Evolutionary conservation across 2,888 invertebrate species (phyloP).

Genomic region (Sympetrum striolatum): DNA sequence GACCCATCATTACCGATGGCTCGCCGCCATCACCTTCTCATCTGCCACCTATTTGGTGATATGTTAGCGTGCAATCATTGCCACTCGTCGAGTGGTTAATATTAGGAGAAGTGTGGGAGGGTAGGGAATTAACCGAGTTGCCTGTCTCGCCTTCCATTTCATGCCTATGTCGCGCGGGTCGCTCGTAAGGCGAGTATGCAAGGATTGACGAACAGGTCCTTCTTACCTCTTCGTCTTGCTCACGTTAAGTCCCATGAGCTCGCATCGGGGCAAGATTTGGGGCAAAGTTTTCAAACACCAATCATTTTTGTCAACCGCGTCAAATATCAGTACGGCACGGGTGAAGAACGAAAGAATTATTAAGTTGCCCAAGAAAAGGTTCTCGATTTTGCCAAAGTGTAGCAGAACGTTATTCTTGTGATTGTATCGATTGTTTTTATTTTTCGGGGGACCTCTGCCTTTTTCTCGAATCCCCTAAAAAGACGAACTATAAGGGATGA

Average conservation of each 20-base stretch:
- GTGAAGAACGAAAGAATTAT: not conserved
- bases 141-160: conserved; percentile 27
- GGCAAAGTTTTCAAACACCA: not conserved
- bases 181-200: conserved; percentile 4
- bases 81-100: not conserved
- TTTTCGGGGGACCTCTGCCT: conserved; percentile 25
- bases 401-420: conserved; percentile 24
- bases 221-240: not conserved
- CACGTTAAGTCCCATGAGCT: conserved; percentile 3
- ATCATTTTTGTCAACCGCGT: not conserved
- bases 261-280: not conserved
- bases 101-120: not conserved
- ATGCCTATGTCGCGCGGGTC: conserved; percentile 29
- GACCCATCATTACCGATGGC: conserved; percentile 41
- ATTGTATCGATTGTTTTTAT: conserved; percentile 30
- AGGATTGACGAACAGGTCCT: not conserved
- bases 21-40: conserved; percentile 38
- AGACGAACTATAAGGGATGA: not conserved
- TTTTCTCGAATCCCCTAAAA: conserved; percentile 12
- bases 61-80: conserved; percentile 35
- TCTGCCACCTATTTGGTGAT: conserved; percentile 35
- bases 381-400: conserved; percentile 28
- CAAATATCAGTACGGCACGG: not conserved
- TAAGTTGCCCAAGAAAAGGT: conserved; percentile 9
- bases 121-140: not conserved